These are phyloP conservation scores for Tadarida brasiliensis DNA, from an alignment of 2,797 vertebrate species.

Conservation along the genomic window DNA sequence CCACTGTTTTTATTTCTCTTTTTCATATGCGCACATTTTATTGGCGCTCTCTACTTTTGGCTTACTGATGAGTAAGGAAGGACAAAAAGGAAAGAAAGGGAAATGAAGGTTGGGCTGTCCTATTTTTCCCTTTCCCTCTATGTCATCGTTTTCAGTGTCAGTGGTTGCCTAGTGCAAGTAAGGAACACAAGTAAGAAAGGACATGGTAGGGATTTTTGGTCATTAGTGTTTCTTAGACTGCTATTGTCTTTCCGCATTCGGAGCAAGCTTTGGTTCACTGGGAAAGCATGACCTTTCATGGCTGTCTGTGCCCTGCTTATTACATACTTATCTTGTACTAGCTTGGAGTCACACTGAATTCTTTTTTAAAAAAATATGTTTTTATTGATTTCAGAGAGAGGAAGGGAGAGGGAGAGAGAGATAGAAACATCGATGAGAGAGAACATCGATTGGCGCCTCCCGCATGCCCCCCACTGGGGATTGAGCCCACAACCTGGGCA, in stretches of 20 bases:
- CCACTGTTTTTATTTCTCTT: slow-evolving; percentile 2
- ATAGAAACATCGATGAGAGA: no score
- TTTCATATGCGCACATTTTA: background rate
- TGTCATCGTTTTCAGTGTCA: background rate
- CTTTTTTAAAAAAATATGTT: background rate
- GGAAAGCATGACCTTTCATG: background rate
- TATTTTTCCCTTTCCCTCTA: background rate
- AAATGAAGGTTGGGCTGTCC: background rate
- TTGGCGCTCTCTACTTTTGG: background rate
- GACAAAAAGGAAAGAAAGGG: background rate
- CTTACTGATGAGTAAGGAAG: background rate
- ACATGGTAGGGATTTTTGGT: background rate
- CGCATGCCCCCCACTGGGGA: no score
- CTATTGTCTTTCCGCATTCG: background rate
- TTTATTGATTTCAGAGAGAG: no score
- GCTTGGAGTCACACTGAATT: background rate
- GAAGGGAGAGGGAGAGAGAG: no score
- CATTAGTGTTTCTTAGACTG: background rate
- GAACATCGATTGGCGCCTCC: no score
- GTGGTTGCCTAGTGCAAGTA: background rate
- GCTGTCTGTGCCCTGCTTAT: background rate
- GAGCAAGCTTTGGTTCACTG: background rate
- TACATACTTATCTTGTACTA: background rate
- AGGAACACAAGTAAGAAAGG: background rate
- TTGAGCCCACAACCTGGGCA: no score